Base-by-base conservation (phyloP, 1,140 invertebrate genomes). In the Hestina assimilis region DNA sequence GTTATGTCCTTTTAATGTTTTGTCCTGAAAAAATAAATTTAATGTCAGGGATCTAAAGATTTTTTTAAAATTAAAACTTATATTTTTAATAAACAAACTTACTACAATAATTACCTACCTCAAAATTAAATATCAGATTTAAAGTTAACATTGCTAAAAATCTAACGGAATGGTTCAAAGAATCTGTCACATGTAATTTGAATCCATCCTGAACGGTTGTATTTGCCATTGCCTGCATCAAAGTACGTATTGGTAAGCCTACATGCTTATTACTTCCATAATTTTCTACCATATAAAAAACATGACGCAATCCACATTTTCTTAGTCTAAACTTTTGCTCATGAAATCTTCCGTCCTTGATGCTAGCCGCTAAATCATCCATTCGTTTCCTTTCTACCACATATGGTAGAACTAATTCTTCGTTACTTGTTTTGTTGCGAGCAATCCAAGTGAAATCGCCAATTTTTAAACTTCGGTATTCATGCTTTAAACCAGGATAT, bases 281-380 rank as follows among this genome's bases (percentile, higher is more conserved):
- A 69, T 92, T 93, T 89, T 99, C 98, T 2, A 99, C 91, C 66
- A 99, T 89, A 84, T 99, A 99, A 50, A 97, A 94, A 1, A 95
- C 85, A 86, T 96, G 92, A 43, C 91, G 83, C 33, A 99, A 77
- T 0, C 96, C 96, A 83, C 93, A 95, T 74, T 94, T 92, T 67
- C 93, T 93, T 33, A 99, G 82, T 46, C 98, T 92, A 85, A 96
- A 97, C 91, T 99, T 99, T 89, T 99, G 98, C 83, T 99, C 98
- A 72, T 95, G 93, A 78, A 96, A 98, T 63, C 98, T 90, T 11
- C 96, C 96, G 91, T 98, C 97, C 80, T 94, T 96, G 40, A 99
- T 98, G 79, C 96, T 98, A 1, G 89, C 77, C 14, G 93, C 94
- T 8, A 99, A 90, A 91, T 99, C 98, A 91, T 99, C 98, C 89